A percentile compares a stretch with the other conserved stretches of the same genome.
Conservation (phyloP, 2,113 vertebrate genomes). For the Trachemys scripta region DNA sequence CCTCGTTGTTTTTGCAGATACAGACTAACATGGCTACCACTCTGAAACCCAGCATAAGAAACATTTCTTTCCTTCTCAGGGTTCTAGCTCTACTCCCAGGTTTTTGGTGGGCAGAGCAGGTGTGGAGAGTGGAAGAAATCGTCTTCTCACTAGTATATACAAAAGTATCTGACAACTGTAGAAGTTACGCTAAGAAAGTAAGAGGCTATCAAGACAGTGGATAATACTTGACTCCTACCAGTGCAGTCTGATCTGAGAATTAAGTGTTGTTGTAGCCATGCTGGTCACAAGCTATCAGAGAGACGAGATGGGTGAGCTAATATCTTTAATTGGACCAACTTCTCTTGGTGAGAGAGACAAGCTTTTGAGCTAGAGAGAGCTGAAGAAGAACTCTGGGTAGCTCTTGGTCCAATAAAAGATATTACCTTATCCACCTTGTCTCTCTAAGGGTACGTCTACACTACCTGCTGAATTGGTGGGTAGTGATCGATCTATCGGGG, state of each 20-base stretch:
- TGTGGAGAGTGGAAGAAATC: not conserved
- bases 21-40: no score
- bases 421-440: not conserved
- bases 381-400: no score
- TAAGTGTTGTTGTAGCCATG: not conserved
- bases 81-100: not conserved
- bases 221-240: rapidly evolving
- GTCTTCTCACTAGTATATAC: not conserved
- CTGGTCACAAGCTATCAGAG: no score
- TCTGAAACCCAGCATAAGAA: not conserved
- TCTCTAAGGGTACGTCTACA: no score
- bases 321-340: no score
- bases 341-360: no score
- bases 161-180: rapidly evolving
- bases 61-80: not conserved
- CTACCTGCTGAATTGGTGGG: no score
- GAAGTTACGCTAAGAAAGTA: not conserved
- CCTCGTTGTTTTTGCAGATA: no score
- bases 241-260: rapidly evolving
- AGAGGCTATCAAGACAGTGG: rapidly evolving
- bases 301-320: no score
- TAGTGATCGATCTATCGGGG: no score
- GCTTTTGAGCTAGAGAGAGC: no score
- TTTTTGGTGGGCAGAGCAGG: not conserved
- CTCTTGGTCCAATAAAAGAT: not conserved